These are phyloP conservation scores for Podarcis muralis DNA, from an alignment of 2,113 vertebrate species.

Conservation along the genomic window DNA sequence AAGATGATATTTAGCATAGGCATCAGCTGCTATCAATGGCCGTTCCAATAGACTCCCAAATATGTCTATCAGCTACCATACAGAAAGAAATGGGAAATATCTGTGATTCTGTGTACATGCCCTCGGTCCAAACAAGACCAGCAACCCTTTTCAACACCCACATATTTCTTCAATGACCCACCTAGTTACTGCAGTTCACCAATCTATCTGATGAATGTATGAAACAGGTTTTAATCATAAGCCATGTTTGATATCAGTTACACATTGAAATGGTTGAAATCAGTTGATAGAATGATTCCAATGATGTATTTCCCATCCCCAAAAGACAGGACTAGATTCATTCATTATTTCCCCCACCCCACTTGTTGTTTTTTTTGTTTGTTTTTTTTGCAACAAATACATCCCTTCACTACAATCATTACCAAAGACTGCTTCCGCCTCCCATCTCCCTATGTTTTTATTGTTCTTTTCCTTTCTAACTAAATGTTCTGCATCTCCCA, in stretches of 20 bases:
- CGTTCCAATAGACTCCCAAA: conserved; percentile 85
- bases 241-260: not conserved
- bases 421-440: not conserved
- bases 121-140: not conserved
- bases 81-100: not conserved
- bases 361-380: not conserved
- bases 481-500: not conserved
- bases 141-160: not conserved
- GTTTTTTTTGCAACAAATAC: not conserved
- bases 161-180: not conserved
- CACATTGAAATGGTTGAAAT: not conserved
- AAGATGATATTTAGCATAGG: conserved; percentile 71
- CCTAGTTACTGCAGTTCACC: not conserved
- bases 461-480: not conserved
- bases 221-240: not conserved
- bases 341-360: not conserved
- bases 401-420: not conserved
- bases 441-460: not conserved
- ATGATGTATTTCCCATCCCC: not conserved
- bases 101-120: not conserved
- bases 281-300: not conserved
- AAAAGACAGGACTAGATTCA: not conserved
- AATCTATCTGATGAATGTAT: not conserved
- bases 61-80: conserved; percentile 85
- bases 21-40: conserved; percentile 79